Conservation (phyloP, 2,888 invertebrate genomes). For the Drosophila austrosaltans region DNA sequence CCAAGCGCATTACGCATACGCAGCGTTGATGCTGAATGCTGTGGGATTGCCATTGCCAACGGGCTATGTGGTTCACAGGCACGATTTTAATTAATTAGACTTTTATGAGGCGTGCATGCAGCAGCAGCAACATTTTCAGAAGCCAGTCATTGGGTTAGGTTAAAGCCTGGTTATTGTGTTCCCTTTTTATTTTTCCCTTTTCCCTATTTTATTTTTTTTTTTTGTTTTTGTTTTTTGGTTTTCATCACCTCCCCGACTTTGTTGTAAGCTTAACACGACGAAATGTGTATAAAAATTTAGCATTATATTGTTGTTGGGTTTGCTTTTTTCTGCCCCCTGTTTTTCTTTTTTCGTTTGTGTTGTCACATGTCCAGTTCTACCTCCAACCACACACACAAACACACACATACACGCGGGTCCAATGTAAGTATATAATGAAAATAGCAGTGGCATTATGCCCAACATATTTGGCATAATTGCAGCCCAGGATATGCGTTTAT, state of each 20-base stretch:
- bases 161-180: conserved; percentile 71
- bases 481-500: conserved; percentile 73
- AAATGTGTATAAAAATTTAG: conserved; percentile 59
- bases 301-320: conserved; percentile 47
- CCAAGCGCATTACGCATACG: conserved; percentile 75
- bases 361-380: conserved; percentile 47
- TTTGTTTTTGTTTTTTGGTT: conserved; percentile 29
- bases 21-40: conserved; percentile 56
- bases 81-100: conserved; percentile 82
- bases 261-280: conserved; percentile 57
- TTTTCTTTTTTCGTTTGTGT: conserved; percentile 4
- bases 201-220: not conserved
- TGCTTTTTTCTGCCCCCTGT: not conserved
- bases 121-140: conserved; percentile 12
- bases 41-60: conserved; percentile 55
- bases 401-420: conserved; percentile 23
- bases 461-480: conserved; percentile 71
- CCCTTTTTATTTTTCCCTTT: conserved; percentile 4
- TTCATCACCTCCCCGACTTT: conserved; percentile 31
- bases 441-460: conserved; percentile 74
- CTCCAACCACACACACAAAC: not conserved
- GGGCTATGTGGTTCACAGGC: conserved; percentile 61
- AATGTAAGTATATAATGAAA: conserved; percentile 67
- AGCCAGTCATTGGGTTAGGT: conserved; percentile 68
- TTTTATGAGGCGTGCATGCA: conserved; percentile 76